Percentiles rank a stretch among this genome's conserved stretches.
Conservation (phyloP, 1,140 invertebrate species). For the Drosophila orena region DNA sequence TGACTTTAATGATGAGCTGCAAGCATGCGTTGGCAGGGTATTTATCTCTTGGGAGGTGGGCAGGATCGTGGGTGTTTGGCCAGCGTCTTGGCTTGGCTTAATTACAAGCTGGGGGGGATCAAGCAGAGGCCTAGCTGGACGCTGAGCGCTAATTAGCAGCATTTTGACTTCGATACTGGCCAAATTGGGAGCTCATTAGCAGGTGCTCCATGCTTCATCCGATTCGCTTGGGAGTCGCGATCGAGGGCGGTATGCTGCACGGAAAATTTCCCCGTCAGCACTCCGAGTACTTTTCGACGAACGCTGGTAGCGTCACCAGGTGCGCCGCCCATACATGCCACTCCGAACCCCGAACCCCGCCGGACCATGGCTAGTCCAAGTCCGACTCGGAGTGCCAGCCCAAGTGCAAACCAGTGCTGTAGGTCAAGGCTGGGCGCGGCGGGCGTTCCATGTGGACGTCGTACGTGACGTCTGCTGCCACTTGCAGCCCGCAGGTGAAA, state of each 20-base stretch:
- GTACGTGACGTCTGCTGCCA: constrained; percentile 64
- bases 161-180: constrained; percentile 25
- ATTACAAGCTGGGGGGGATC: constrained; percentile 19
- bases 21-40: constrained; percentile 7
- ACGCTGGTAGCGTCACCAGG: background rate
- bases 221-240: no score
- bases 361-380: background rate
- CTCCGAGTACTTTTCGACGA: background rate
- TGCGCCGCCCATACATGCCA: no score
- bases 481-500: constrained; percentile 36
- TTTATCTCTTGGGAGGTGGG: background rate
- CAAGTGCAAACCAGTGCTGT: constrained; percentile 65
- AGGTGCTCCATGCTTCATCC: no score
- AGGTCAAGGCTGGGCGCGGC: constrained; percentile 82
- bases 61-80: constrained; percentile 62
- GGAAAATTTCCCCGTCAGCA: background rate
- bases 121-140: constrained; percentile 11
- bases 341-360: background rate
- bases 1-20: constrained; percentile 55
- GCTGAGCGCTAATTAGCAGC: constrained; percentile 53
- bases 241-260: no score
- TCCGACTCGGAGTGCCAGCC: constrained; percentile 14
- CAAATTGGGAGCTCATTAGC: constrained; percentile 64
- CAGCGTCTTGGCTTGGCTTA: constrained; percentile 19
- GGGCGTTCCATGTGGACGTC: constrained; percentile 46